Conservation (phyloP, 2,888 invertebrate species). For the Trichogramma dendrolimi region DNA sequence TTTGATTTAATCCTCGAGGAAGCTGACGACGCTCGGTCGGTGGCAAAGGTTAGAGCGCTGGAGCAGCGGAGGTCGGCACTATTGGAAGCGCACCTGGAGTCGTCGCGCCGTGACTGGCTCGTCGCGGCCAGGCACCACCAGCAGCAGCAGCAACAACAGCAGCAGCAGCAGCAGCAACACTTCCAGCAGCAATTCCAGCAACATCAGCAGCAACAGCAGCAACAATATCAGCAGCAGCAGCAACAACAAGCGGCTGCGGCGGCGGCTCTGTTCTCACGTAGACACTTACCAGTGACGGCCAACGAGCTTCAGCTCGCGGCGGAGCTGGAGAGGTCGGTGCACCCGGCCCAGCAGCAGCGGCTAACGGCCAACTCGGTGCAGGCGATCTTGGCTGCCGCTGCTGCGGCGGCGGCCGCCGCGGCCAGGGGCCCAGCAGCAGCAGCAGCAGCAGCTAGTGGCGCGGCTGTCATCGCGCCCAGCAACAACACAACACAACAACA, state of each 20-base stretch:
- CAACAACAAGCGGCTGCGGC: neutral
- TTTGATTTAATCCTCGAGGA: too few species aligned
- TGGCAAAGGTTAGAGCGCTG: neutral
- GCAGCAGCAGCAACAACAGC: constrained; percentile 2
- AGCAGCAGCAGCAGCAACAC: neutral
- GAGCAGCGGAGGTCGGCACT: neutral
- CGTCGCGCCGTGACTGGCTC: neutral
- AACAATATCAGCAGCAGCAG: constrained; percentile 1
- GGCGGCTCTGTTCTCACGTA: neutral
- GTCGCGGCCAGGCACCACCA: constrained; percentile 6
- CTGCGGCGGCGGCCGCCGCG: constrained; percentile 20
- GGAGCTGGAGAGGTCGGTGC: constrained; percentile 15
- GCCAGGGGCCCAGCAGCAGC: neutral
- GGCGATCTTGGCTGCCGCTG: constrained; percentile 1
- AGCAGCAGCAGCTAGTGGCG: constrained; percentile 20
- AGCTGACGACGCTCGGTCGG: neutral
- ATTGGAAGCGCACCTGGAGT: neutral
- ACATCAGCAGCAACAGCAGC: constrained; percentile 5
- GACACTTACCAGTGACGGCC: too few species aligned
- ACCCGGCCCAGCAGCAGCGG: neutral
- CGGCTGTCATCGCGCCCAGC: constrained; percentile 23
- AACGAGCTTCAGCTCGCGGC: neutral
- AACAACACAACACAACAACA: neutral
- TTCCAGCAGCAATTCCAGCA: constrained; percentile 9
- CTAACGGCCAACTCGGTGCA: constrained; percentile 20